Conservation (phyloP, 2,113 vertebrate species). For the Rhinichthys klamathensis region DNA sequence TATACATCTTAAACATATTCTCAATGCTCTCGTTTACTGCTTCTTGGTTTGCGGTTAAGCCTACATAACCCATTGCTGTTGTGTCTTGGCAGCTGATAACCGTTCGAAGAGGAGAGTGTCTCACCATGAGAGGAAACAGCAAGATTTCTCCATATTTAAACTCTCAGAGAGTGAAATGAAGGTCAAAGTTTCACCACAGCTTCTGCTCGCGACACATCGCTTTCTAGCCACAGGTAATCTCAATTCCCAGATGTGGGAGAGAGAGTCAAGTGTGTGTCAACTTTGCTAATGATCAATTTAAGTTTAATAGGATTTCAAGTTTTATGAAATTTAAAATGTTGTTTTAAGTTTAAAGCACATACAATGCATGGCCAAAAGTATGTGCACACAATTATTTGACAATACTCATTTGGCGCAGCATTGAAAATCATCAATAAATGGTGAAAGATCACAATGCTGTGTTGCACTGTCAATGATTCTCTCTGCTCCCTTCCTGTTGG, state of each 20-base stretch:
- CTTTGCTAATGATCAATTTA: no score
- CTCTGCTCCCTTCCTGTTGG: slow-evolving; percentile 1
- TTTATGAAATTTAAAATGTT: not conserved
- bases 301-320: not conserved
- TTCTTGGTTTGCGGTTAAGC: not conserved
- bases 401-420: not conserved
- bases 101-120: slow-evolving; percentile 89
- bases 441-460: not conserved
- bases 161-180: slow-evolving; percentile 89
- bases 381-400: not conserved
- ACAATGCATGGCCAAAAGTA: not conserved
- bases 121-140: slow-evolving; percentile 88
- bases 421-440: not conserved
- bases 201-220: slow-evolving; percentile 93
- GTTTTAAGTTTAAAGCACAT: not conserved
- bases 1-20: not conserved
- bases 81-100: slow-evolving; percentile 83
- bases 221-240: slow-evolving; percentile 93
- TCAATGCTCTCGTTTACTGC: not conserved
- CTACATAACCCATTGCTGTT: not conserved
- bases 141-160: slow-evolving; percentile 96
- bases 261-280: not conserved
- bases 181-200: slow-evolving; percentile 92
- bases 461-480: not conserved
- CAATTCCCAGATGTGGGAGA: not conserved